Evolutionary conservation across 2,113 vertebrate species (phyloP).

Genomic region (Saccopteryx leptura): DNA sequence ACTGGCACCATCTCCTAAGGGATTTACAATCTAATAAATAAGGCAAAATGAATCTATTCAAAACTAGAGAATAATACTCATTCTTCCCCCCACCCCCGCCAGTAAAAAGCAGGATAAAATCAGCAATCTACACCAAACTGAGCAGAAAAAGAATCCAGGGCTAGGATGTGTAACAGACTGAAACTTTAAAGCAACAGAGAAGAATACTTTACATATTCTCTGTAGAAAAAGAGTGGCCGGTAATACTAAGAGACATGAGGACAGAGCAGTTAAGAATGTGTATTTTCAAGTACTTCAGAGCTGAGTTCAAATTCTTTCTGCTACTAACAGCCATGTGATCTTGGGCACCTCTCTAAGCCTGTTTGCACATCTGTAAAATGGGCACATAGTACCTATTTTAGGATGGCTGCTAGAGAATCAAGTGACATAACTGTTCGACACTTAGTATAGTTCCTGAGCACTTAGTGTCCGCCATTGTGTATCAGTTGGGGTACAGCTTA

Average conservation of each 20-base stretch:
- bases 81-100: accelerated
- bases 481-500: not conserved
- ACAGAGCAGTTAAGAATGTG: not conserved
- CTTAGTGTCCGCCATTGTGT: no score
- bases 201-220: not conserved
- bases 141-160: not conserved
- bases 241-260: not conserved
- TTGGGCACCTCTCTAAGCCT: not conserved
- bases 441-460: not conserved
- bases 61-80: not conserved
- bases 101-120: not conserved
- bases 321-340: not conserved
- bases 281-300: not conserved
- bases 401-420: not conserved
- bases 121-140: not conserved
- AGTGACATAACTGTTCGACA: not conserved
- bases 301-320: not conserved
- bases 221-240: not conserved
- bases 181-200: not conserved
- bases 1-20: not conserved
- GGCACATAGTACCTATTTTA: not conserved
- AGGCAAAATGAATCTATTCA: not conserved
- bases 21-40: not conserved
- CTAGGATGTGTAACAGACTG: not conserved
- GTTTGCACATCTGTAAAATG: not conserved